A percentile compares a stretch with the other conserved stretches of the same genome.
These are phyloP conservation scores for Trichogramma pretiosum DNA, from an alignment of 1,140 invertebrate species.

Conservation along the genomic window DNA sequence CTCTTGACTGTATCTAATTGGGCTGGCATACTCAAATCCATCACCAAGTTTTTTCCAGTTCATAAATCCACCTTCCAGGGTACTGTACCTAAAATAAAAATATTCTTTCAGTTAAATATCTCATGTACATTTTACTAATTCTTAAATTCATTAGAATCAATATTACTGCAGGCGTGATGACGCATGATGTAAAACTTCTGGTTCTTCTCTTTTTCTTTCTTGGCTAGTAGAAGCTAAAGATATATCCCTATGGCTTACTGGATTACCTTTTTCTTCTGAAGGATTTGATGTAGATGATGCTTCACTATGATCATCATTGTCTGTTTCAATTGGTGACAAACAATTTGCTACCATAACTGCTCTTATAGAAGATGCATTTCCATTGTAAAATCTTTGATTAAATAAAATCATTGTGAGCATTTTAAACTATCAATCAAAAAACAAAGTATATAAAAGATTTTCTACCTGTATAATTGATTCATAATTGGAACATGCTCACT, in stretches of 20 bases:
- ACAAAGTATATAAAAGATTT: too few species aligned
- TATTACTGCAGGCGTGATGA: conserved; percentile 42
- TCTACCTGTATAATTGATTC: conserved; percentile 61
- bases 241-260: conserved; percentile 47
- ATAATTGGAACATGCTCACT: conserved; percentile 76
- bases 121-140: neutral
- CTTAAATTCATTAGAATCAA: neutral
- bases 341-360: conserved; percentile 69
- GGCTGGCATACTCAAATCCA: conserved; percentile 46
- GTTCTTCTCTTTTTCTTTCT: conserved; percentile 29
- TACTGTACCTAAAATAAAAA: conserved; percentile 32
- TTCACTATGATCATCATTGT: conserved; percentile 27
- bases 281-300: conserved; percentile 29
- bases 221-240: conserved; percentile 25
- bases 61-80: conserved; percentile 44
- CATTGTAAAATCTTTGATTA: conserved; percentile 65
- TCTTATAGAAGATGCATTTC: conserved; percentile 71
- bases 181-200: conserved; percentile 38
- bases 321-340: conserved; percentile 38
- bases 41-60: conserved; percentile 46
- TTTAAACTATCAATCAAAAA: too few species aligned
- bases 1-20: conserved; percentile 51
- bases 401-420: too few species aligned
- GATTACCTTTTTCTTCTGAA: conserved; percentile 45
- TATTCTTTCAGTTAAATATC: conserved; percentile 1